Percentiles rank a stretch among this genome's conserved stretches.
These are phyloP conservation scores for Dione vanillae DNA, from an alignment of 2,888 invertebrate genomes.

Conservation along the genomic window DNA sequence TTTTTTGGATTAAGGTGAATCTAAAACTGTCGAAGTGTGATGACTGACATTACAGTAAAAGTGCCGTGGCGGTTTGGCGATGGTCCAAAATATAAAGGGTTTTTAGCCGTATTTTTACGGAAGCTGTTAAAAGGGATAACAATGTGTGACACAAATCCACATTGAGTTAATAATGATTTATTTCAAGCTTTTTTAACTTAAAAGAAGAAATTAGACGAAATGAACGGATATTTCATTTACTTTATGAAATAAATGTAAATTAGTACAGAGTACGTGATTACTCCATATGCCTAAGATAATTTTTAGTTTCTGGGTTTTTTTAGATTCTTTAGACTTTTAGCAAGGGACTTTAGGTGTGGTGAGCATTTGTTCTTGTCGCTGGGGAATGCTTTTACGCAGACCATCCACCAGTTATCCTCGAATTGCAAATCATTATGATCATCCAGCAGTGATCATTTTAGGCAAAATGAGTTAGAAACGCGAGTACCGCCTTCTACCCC, in stretches of 20 bases:
- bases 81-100: constrained; percentile 37
- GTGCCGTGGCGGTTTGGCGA: constrained; percentile 40
- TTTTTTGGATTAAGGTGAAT: constrained; percentile 11
- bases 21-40: constrained; percentile 21
- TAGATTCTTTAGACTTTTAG: too few species aligned
- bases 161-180: constrained; percentile 16
- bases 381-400: too few species aligned
- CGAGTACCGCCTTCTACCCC: too few species aligned
- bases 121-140: constrained; percentile 40
- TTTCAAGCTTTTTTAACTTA: neutral
- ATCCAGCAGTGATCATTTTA: too few species aligned
- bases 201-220: neutral
- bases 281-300: too few species aligned
- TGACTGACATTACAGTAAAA: constrained; percentile 27
- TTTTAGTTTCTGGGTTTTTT: too few species aligned
- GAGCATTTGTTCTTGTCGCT: too few species aligned
- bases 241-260: neutral
- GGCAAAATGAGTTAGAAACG: too few species aligned
- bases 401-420: too few species aligned
- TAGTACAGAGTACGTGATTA: too few species aligned
- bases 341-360: too few species aligned
- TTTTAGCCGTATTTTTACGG: constrained; percentile 34
- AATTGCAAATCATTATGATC: too few species aligned
- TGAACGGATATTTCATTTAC: neutral
- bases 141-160: constrained; percentile 39